A percentile compares a stretch with the other conserved stretches of the same genome.
phyloP scores from a whole-genome alignment of 2,888 invertebrate genomes.

The Netelia inedita region DNA sequence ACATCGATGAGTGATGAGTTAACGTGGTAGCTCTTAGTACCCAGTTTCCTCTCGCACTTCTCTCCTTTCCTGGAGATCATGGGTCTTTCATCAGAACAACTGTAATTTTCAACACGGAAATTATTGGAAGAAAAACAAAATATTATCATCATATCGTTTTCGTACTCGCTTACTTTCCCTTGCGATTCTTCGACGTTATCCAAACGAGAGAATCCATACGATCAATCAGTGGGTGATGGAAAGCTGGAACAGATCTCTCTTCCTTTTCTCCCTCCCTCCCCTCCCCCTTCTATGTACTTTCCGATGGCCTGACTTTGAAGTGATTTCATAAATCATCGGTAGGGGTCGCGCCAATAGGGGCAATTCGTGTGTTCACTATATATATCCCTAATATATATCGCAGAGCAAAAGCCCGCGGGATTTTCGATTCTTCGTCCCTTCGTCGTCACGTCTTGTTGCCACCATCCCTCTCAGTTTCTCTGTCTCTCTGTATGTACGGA shows the following conservation, averaged over 20 bases:
- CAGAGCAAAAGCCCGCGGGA: constrained; percentile 55
- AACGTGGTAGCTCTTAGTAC: constrained; percentile 22
- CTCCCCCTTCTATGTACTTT: constrained; percentile 24
- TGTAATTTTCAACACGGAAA: constrained; percentile 45
- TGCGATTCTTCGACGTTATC: constrained; percentile 56
- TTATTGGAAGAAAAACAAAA: constrained; percentile 53
- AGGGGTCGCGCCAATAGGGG: constrained; percentile 26
- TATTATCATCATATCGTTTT: constrained; percentile 52
- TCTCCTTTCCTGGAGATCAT: too few relatives aligned
- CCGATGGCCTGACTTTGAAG: constrained; percentile 63
- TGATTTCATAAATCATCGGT: constrained; percentile 69
- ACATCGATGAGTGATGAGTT: constrained; percentile 56
- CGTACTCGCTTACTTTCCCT: constrained; percentile 38
- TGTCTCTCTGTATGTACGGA: background rate
- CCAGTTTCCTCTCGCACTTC: background rate
- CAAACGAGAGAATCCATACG: constrained; percentile 64
- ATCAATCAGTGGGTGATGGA: constrained; percentile 60
- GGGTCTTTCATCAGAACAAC: too few relatives aligned
- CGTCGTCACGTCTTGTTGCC: constrained; percentile 45
- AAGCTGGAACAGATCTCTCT: constrained; percentile 40
- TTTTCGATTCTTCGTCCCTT: constrained; percentile 62
- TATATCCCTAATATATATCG: constrained; percentile 17
- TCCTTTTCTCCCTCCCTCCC: constrained; percentile 1
- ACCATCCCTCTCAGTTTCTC: background rate
- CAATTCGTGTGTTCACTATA: constrained; percentile 30